Evolutionary conservation across 2,113 vertebrate species (phyloP).

Genomic region (Pardalotus punctatus): DNA sequence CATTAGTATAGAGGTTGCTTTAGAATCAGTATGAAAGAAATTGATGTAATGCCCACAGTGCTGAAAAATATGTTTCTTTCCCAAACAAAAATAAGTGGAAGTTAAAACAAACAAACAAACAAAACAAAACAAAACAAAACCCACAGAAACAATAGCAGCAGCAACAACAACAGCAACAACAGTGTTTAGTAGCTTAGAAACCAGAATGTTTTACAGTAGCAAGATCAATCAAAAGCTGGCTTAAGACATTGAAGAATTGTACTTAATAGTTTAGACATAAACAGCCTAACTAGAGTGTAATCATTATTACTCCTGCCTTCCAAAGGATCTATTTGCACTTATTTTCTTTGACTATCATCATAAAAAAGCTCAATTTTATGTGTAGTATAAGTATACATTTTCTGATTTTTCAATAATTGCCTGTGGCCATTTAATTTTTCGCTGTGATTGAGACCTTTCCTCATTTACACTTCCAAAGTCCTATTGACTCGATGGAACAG

Average conservation of each 20-base stretch:
- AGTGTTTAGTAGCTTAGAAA: background rate
- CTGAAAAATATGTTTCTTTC: background rate
- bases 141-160: background rate
- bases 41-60: background rate
- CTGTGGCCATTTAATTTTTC: slow-evolving; percentile 3
- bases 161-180: background rate
- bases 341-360: background rate
- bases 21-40: background rate
- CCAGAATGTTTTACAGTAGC: background rate
- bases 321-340: background rate
- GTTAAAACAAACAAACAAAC: background rate
- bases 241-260: slow-evolving; percentile 1
- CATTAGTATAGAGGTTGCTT: background rate
- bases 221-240: background rate
- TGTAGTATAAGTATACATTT: background rate
- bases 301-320: background rate
- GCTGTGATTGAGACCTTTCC: slow-evolving; percentile 16
- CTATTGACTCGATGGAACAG: background rate
- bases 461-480: slow-evolving; percentile 37
- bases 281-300: background rate
- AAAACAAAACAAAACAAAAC: background rate
- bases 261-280: background rate
- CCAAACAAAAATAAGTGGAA: slow-evolving; percentile 10
- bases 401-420: background rate
- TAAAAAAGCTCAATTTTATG: background rate